phyloP scores from a whole-genome alignment of 2,113 vertebrate species.

The Oophaga pumilio region DNA sequence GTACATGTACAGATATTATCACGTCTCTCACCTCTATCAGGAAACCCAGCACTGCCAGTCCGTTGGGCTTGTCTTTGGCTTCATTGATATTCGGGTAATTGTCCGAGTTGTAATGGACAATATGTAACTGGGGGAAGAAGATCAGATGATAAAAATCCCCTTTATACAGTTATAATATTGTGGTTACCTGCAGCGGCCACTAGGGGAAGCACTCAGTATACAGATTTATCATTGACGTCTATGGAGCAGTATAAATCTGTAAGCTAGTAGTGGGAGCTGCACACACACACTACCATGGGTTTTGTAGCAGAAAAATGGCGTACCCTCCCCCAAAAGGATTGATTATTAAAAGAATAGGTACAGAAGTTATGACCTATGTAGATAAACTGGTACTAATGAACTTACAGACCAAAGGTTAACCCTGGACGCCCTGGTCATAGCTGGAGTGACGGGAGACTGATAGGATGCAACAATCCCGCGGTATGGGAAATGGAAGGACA shows the following conservation, averaged over 20 bases:
- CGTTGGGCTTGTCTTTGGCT: constrained; percentile 74
- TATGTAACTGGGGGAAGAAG: constrained; percentile 76
- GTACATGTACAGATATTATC: not conserved
- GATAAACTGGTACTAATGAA: not conserved
- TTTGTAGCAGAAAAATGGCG: no score
- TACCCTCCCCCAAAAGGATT: no score
- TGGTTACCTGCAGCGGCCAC: no score
- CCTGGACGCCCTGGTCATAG: no score
- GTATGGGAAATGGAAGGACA: not conserved
- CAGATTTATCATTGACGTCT: no score
- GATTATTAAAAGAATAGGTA: no score
- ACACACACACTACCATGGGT: no score
- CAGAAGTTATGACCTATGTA: no score
- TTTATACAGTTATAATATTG: no score
- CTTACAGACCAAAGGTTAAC: not conserved
- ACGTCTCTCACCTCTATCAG: constrained; percentile 78
- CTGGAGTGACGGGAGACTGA: not conserved
- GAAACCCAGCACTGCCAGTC: constrained; percentile 85
- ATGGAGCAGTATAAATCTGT: no score
- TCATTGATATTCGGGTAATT: constrained; percentile 74
- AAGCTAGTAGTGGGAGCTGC: no score
- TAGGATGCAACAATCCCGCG: not conserved
- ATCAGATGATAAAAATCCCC: not conserved
- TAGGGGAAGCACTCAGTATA: no score
- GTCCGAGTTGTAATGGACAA: constrained; percentile 87